A percentile compares a stretch with the other conserved stretches of the same genome.
phyloP scores from a whole-genome alignment of 2,888 invertebrate species.

The Melinaea marsaeus region DNA sequence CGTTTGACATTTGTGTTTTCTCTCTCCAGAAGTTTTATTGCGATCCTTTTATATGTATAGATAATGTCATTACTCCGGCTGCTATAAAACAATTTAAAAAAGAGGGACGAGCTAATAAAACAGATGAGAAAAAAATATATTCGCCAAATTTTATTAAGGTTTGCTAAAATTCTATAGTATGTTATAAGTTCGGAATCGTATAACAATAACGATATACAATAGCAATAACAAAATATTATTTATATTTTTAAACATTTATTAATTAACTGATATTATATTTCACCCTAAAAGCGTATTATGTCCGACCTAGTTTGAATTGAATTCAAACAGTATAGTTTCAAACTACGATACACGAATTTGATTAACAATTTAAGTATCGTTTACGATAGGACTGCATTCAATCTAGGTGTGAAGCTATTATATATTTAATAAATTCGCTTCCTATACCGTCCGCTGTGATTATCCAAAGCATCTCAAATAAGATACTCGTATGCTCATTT shows the following conservation, averaged over 20 bases:
- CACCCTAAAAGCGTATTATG: slow-evolving; percentile 20
- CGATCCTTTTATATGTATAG: too few relatives aligned
- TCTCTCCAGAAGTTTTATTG: background rate
- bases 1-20: slow-evolving; percentile 11
- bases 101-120: too few relatives aligned
- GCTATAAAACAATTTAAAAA: background rate
- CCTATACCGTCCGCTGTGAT: slow-evolving; percentile 53
- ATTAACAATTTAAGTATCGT: slow-evolving; percentile 8
- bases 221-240: too few relatives aligned
- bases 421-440: slow-evolving; percentile 62
- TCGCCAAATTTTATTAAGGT: too few relatives aligned
- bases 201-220: too few relatives aligned
- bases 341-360: slow-evolving; percentile 27
- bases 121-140: too few relatives aligned
- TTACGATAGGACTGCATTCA: slow-evolving; percentile 33
- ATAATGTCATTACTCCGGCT: too few relatives aligned
- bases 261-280: too few relatives aligned
- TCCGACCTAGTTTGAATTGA: slow-evolving; percentile 25
- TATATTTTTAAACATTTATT: too few relatives aligned
- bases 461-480: slow-evolving; percentile 35
- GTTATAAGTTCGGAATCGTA: too few relatives aligned
- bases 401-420: slow-evolving; percentile 48
- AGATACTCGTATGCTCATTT: slow-evolving; percentile 26
- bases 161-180: too few relatives aligned
- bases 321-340: slow-evolving; percentile 29